Percentiles rank a stretch among this genome's conserved stretches.
These are phyloP conservation scores for human (Homo sapiens) DNA, from an alignment of 2,113 vertebrate genomes.

Conservation along the genomic window GRCh38 chr2:29924501-29925000, in stretches of 20 bases:
- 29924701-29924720: neutral
- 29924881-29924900: neutral
- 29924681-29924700: neutral
- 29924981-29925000: neutral
- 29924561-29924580: neutral
- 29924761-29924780: neutral
- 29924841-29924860: neutral
- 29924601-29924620: neutral
- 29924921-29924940: neutral
- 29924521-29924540: rapidly evolving
- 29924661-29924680: neutral
- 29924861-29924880: neutral
- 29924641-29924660: neutral
- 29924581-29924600: neutral
- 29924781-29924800: neutral
- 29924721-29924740: neutral
- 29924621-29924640: neutral
- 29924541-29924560: neutral
- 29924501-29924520: neutral
- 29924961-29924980: neutral
- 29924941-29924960: neutral
- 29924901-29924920: neutral
- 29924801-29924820: neutral
- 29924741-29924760: neutral
- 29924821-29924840: neutral